Percentiles rank a stretch among this genome's conserved stretches.
Evolutionary conservation across 2,797 vertebrate genomes (phyloP).

Genomic region (Xiphophorus birchmanni): DNA sequence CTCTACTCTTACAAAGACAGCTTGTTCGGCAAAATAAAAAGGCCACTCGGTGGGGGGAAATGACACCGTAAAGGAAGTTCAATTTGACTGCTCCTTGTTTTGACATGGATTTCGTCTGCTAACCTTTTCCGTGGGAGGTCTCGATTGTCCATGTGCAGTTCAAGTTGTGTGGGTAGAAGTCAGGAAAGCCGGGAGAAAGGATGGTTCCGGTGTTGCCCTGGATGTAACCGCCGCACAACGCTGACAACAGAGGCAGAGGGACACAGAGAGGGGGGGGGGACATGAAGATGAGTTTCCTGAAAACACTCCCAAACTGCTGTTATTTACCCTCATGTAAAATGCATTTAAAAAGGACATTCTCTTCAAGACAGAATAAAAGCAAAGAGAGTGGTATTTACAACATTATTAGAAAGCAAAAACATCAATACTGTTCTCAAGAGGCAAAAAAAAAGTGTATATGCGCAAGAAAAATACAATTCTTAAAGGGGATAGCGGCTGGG

Average conservation of each 20-base stretch:
- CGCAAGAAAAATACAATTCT: slow-evolving; percentile 38
- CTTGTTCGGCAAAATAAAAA: slow-evolving; percentile 58
- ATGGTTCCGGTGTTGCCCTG: slow-evolving; percentile 94
- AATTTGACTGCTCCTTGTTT: slow-evolving; percentile 64
- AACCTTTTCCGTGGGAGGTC: slow-evolving; percentile 97
- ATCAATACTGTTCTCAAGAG: slow-evolving; percentile 76
- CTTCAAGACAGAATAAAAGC: slow-evolving; percentile 67
- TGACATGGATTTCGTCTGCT: slow-evolving; percentile 58
- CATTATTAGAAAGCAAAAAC: slow-evolving; percentile 60
- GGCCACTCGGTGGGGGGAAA: slow-evolving; percentile 50
- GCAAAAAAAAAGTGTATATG: slow-evolving; percentile 61
- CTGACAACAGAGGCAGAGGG: slow-evolving; percentile 68
- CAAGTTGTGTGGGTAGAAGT: slow-evolving; percentile 98
- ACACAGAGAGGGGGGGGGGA: background rate
- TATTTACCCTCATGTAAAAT: slow-evolving; percentile 59
- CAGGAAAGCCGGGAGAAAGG: slow-evolving; percentile 96
- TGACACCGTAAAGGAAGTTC: slow-evolving; percentile 62
- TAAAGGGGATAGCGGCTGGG: slow-evolving; percentile 31
- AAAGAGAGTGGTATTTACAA: slow-evolving; percentile 56
- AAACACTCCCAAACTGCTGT: slow-evolving; percentile 23
- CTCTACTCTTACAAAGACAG: slow-evolving; percentile 49
- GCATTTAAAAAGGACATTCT: slow-evolving; percentile 60
- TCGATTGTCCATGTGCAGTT: slow-evolving; percentile 99
- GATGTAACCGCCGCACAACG: slow-evolving; percentile 95
- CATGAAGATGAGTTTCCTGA: slow-evolving; percentile 14